A percentile compares a stretch with the other conserved stretches of the same genome.
phyloP scores from a whole-genome alignment of 2,113 vertebrate genomes.

The Eretmochelys imbricata region DNA sequence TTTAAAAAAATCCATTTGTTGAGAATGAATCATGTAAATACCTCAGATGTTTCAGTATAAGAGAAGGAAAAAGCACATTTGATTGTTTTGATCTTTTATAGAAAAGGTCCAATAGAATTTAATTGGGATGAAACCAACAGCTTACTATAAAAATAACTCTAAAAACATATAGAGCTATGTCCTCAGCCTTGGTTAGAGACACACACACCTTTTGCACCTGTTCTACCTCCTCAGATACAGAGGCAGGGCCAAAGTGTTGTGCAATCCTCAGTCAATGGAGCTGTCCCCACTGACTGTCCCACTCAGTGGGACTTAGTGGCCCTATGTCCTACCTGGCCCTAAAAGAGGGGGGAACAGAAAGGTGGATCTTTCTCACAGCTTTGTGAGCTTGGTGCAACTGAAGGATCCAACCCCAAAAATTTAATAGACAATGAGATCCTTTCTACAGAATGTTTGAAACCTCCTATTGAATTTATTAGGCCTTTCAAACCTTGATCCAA shows the following conservation, averaged over 20 bases:
- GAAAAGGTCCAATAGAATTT: not conserved
- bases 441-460: not conserved
- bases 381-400: not conserved
- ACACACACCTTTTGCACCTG: not conserved
- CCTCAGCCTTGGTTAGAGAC: not conserved
- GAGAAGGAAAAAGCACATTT: not conserved
- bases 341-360: not conserved
- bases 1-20: constrained; percentile 52
- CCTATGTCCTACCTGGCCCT: no score
- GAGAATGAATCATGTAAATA: constrained; percentile 39
- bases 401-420: not conserved
- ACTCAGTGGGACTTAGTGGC: not conserved
- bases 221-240: not conserved
- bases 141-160: not conserved
- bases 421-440: not conserved
- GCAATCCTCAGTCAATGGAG: not conserved
- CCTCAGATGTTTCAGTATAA: constrained; percentile 3
- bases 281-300: not conserved
- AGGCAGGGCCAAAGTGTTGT: accelerated
- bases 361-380: not conserved
- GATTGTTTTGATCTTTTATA: accelerated
- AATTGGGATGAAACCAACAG: not conserved
- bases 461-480: not conserved
- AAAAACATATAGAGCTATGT: not conserved
- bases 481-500: not conserved